A percentile compares a stretch with the other conserved stretches of the same genome.
Evolutionary conservation across 1,140 invertebrate genomes (phyloP).

Genomic region (Gryllus bimaculatus): DNA sequence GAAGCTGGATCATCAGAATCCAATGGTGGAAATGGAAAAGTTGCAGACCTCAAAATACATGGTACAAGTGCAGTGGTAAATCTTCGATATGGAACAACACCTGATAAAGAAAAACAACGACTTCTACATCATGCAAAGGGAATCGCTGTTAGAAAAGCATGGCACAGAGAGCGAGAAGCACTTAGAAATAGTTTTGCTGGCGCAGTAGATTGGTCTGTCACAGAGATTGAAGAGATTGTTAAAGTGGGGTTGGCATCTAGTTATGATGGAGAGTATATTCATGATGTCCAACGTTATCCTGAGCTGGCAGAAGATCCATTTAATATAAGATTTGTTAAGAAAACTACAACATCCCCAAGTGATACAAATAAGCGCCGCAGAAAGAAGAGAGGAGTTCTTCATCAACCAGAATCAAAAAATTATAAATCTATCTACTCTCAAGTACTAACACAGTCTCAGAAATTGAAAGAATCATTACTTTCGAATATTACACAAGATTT

Average conservation of each 20-base stretch:
- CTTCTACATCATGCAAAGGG: constrained; percentile 80
- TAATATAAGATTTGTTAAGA: constrained; percentile 83
- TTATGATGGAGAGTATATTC: constrained; percentile 84
- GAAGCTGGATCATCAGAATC: constrained; percentile 39
- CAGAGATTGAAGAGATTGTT: constrained; percentile 78
- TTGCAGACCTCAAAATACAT: constrained; percentile 71
- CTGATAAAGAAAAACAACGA: constrained; percentile 77
- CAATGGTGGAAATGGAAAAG: constrained; percentile 13
- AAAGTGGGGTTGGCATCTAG: constrained; percentile 70
- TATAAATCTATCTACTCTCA: background rate
- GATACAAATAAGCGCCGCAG: constrained; percentile 12
- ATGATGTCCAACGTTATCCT: constrained; percentile 79
- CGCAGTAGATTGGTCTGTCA: constrained; percentile 47
- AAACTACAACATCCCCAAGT: constrained; percentile 30
- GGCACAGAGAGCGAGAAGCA: constrained; percentile 80
- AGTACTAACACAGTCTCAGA: background rate
- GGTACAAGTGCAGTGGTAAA: constrained; percentile 72
- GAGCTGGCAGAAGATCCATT: constrained; percentile 91
- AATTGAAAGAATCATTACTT: constrained; percentile 9
- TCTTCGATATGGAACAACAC: constrained; percentile 77
- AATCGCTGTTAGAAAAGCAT: constrained; percentile 78
- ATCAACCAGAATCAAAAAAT: background rate
- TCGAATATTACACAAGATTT: background rate
- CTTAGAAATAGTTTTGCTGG: constrained; percentile 65
- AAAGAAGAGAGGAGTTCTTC: constrained; percentile 10